A percentile compares a stretch with the other conserved stretches of the same genome.
phyloP scores from a whole-genome alignment of 2,888 invertebrate species.

The Ormia ochracea region DNA sequence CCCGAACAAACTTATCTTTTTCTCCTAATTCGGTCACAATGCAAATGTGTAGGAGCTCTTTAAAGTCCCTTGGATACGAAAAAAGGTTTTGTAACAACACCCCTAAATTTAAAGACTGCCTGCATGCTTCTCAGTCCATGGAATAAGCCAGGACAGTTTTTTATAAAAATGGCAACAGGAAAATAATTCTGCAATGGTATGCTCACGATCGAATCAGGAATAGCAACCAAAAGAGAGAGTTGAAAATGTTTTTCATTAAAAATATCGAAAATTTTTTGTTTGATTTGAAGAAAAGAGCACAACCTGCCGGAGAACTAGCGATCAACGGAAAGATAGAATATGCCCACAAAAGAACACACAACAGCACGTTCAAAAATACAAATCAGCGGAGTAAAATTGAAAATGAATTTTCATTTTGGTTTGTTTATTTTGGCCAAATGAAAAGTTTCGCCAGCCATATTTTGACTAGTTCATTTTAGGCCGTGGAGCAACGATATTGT shows the following conservation, averaged over 20 bases:
- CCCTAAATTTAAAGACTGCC: too few relatives aligned
- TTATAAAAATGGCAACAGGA: too few relatives aligned
- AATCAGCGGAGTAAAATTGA: constrained; percentile 33
- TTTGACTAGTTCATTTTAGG: constrained; percentile 57
- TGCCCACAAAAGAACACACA: constrained; percentile 35
- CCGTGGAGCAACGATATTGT: constrained; percentile 62
- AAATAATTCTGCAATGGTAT: too few relatives aligned
- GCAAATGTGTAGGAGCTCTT: too few relatives aligned
- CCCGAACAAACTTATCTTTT: too few relatives aligned
- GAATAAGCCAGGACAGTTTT: too few relatives aligned
- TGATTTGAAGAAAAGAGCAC: neutral
- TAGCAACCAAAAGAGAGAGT: neutral
- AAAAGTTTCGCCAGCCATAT: constrained; percentile 54
- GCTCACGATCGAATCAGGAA: too few relatives aligned
- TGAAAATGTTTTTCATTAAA: neutral
- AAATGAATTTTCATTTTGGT: constrained; percentile 35
- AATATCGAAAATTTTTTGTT: neutral
- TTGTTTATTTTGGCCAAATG: constrained; percentile 40
- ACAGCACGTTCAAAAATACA: constrained; percentile 42
- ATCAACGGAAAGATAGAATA: constrained; percentile 56
- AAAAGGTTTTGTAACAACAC: too few relatives aligned
- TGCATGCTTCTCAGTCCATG: too few relatives aligned
- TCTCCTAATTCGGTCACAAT: too few relatives aligned
- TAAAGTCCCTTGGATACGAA: too few relatives aligned
- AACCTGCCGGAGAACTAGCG: constrained; percentile 50